Conservation (phyloP, 1,140 invertebrate genomes). For the Procambarus virginalis region DNA sequence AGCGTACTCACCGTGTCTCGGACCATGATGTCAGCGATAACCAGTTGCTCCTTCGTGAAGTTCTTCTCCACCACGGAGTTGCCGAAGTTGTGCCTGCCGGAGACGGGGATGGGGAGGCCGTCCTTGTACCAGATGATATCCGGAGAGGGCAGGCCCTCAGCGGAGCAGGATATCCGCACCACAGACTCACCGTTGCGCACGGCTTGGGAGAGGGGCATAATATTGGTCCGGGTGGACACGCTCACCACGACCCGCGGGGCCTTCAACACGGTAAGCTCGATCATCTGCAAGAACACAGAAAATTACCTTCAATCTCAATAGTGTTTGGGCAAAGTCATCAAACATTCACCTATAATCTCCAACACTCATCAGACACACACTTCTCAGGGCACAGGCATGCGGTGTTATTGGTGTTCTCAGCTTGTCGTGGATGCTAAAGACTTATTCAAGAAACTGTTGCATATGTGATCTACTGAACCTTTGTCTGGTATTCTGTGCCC, state of each 20-base stretch:
- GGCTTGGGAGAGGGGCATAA: not conserved
- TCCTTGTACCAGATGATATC: constrained; percentile 83
- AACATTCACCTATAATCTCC: too few species aligned
- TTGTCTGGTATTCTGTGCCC: too few species aligned
- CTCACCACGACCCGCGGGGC: not conserved
- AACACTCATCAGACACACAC: too few species aligned
- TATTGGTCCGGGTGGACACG: not conserved
- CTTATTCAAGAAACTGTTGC: too few species aligned
- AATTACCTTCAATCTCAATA: too few species aligned
- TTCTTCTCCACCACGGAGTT: not conserved
- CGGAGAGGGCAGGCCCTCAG: constrained; percentile 76
- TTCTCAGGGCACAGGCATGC: too few species aligned
- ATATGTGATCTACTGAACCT: too few species aligned
- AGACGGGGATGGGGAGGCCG: constrained; percentile 78
- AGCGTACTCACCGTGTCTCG: constrained; percentile 2
- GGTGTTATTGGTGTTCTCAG: too few species aligned
- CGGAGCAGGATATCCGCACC: constrained; percentile 31
- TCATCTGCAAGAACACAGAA: constrained; percentile 15
- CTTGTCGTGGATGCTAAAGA: too few species aligned
- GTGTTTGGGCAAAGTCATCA: too few species aligned
- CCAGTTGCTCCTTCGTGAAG: constrained; percentile 1
- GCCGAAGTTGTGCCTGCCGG: not conserved
- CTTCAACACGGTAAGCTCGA: constrained; percentile 20
- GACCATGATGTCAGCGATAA: constrained; percentile 16
- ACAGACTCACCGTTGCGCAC: constrained; percentile 24